These are phyloP conservation scores for Lepidotrigona ventralis DNA, from an alignment of 1,140 invertebrate genomes.

Conservation along the genomic window DNA sequence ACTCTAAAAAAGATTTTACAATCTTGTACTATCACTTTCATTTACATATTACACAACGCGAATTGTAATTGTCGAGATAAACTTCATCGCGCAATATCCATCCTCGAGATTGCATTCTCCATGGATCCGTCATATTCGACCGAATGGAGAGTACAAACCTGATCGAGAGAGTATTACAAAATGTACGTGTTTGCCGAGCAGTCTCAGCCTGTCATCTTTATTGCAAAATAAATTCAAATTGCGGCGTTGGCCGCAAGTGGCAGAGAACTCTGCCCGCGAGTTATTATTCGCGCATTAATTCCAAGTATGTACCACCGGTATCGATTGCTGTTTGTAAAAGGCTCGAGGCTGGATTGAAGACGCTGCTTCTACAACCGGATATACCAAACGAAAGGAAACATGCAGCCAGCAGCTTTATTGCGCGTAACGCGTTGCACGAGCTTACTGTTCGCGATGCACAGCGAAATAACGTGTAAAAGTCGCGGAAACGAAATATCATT, in stretches of 20 bases:
- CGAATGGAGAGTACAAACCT: not conserved
- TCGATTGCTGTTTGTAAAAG: slow-evolving; percentile 4
- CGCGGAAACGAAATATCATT: not conserved
- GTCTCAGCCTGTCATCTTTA: not conserved
- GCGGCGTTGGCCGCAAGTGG: not conserved
- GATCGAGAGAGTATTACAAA: not conserved
- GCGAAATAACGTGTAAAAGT: not conserved
- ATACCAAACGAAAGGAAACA: not conserved
- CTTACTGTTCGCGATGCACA: not conserved
- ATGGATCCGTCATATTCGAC: not conserved
- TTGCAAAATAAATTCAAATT: slow-evolving; percentile 6
- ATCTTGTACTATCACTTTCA: not conserved
- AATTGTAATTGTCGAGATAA: not conserved
- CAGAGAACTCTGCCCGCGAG: not conserved
- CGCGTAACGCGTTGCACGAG: slow-evolving; percentile 7
- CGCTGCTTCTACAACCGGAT: slow-evolving; percentile 4
- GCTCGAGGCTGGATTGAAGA: not conserved
- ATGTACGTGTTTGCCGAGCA: not conserved
- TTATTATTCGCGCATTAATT: not conserved
- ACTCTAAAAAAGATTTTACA: not conserved
- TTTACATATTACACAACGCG: no score
- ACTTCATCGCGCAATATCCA: not conserved
- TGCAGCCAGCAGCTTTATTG: slow-evolving; percentile 15
- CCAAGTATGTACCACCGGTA: not conserved
- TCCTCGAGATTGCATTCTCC: not conserved